phyloP scores from a whole-genome alignment of 2,797 vertebrate genomes.

The Falco berigora region DNA sequence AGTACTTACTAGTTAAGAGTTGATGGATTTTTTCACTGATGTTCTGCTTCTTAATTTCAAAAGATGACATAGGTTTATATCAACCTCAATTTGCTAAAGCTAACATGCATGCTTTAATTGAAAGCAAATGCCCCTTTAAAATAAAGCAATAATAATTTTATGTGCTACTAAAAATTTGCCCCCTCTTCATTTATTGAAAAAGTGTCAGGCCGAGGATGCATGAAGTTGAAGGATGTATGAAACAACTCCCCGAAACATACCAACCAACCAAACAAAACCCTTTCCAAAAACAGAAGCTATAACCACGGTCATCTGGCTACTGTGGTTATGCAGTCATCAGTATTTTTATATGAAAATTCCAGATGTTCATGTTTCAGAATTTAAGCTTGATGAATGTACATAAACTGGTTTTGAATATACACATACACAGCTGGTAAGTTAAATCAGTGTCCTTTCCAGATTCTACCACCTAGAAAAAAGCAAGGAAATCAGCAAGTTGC shows the following conservation, averaged over 20 bases:
- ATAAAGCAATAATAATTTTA: background rate
- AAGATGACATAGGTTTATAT: background rate
- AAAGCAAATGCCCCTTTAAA: background rate
- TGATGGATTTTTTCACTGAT: slow-evolving; percentile 2
- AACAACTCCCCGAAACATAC: background rate
- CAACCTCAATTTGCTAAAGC: background rate
- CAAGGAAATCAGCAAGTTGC: background rate
- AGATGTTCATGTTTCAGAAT: background rate
- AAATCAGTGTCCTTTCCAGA: background rate
- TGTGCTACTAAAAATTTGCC: background rate
- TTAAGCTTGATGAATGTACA: background rate
- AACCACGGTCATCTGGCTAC: background rate
- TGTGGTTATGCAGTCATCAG: background rate
- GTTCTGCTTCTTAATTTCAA: background rate
- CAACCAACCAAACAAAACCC: background rate
- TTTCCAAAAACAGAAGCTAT: background rate
- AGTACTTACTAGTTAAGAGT: background rate
- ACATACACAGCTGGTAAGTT: background rate
- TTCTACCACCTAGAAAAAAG: background rate
- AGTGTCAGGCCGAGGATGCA: background rate
- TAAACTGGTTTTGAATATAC: background rate
- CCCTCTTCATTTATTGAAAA: background rate
- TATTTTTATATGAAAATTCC: background rate
- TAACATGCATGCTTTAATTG: background rate
- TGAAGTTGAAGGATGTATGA: background rate